Percentiles rank a stretch among this genome's conserved stretches.
Evolutionary conservation across 37 sponge, comb jelly and placozoan species (phyloP).

Genomic region (Theonella swinhoei): DNA sequence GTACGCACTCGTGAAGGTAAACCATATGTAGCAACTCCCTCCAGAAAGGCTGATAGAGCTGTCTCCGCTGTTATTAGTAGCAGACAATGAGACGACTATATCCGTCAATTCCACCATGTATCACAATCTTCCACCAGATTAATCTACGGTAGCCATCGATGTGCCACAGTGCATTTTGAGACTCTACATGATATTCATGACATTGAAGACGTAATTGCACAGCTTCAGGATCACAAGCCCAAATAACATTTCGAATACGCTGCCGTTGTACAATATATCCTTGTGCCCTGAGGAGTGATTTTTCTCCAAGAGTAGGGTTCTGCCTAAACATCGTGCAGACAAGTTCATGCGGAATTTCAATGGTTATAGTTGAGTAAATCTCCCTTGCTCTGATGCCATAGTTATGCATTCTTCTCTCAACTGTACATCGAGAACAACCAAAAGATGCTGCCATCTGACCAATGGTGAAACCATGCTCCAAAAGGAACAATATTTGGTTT

Average conservation of each 20-base stretch:
- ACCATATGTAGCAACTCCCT: no score
- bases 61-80: no score
- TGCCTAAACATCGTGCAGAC: no score
- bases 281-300: slow-evolving; percentile 11
- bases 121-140: no score
- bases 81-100: no score
- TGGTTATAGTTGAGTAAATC: slow-evolving; percentile 10
- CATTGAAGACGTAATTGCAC: slow-evolving; percentile 37
- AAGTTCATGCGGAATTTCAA: background rate
- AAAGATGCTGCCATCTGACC: slow-evolving; percentile 40
- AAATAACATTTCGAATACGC: slow-evolving; percentile 54
- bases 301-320: slow-evolving; percentile 50
- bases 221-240: slow-evolving; percentile 55
- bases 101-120: no score
- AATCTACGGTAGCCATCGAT: no score
- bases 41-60: no score
- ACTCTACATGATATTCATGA: slow-evolving; percentile 40
- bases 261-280: slow-evolving; percentile 46
- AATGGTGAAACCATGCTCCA: slow-evolving; percentile 43
- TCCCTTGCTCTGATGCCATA: background rate
- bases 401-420: slow-evolving; percentile 36
- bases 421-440: slow-evolving; percentile 37
- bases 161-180: no score
- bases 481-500: slow-evolving; percentile 21
- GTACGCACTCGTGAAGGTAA: no score